Evolutionary conservation across 1,140 invertebrate species (phyloP).

Genomic region (Tenebrio molitor): DNA sequence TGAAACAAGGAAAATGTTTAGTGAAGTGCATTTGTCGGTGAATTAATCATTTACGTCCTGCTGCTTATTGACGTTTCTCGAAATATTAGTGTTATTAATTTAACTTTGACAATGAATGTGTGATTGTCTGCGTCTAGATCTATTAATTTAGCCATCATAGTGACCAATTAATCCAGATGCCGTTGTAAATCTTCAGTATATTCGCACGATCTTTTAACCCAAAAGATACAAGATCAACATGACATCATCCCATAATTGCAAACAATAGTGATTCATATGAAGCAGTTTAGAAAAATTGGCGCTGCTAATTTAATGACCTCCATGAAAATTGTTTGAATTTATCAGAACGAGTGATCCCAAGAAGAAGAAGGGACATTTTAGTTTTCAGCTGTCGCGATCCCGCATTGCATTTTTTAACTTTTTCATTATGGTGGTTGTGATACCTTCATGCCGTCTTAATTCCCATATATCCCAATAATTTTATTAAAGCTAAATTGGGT

Average conservation of each 20-base stretch:
- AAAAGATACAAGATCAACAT: conserved; percentile 56
- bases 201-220: conserved; percentile 60
- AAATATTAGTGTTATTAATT: conserved; percentile 23
- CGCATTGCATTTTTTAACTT: conserved; percentile 36
- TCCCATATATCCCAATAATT: conserved; percentile 28
- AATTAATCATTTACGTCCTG: no score
- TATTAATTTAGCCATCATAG: conserved; percentile 52
- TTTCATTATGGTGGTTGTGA: conserved; percentile 18
- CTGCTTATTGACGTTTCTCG: not conserved
- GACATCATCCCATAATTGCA: conserved; percentile 55
- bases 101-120: conserved; percentile 47
- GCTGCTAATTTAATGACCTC: conserved; percentile 48
- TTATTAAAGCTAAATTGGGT: conserved; percentile 37
- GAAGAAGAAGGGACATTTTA: conserved; percentile 3
- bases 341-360: conserved; percentile 4
- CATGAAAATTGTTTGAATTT: conserved; percentile 37
- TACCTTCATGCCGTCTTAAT: conserved; percentile 5
- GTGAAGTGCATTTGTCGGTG: no score
- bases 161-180: conserved; percentile 56
- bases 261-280: conserved; percentile 57
- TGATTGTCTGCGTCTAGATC: conserved; percentile 50
- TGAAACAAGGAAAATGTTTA: no score
- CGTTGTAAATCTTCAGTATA: conserved; percentile 57
- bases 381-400: conserved; percentile 18
- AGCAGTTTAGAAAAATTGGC: conserved; percentile 51